phyloP scores from a whole-genome alignment of 37 sponge, comb jelly and placozoan genomes.

The Trichoplax adhaerens region DNA sequence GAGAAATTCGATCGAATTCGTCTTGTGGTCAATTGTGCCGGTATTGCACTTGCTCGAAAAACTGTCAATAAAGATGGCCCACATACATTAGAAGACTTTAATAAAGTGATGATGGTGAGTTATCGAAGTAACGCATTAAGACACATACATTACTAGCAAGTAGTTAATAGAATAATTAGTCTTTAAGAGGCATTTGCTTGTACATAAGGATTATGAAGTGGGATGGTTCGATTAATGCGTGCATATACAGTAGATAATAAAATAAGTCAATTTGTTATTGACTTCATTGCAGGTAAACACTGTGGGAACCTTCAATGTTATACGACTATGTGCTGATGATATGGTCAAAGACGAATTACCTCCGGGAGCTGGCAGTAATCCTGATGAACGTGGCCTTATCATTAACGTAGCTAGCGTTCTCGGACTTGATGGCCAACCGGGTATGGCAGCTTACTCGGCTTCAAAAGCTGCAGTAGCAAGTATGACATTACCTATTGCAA shows the following conservation, averaged over 20 bases:
- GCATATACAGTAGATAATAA: too few relatives aligned
- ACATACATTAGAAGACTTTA: constrained; percentile 64
- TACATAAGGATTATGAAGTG: too few relatives aligned
- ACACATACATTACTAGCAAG: too few relatives aligned
- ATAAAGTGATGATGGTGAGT: constrained; percentile 9
- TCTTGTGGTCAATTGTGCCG: constrained; percentile 83
- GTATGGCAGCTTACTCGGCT: constrained; percentile 89
- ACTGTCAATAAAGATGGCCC: constrained; percentile 67
- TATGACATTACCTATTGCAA: constrained; percentile 71
- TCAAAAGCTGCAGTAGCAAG: constrained; percentile 75
- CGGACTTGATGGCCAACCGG: constrained; percentile 85
- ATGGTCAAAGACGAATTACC: constrained; percentile 32
- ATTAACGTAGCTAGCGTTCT: constrained; percentile 93
- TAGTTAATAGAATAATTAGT: too few relatives aligned
- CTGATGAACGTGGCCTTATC: constrained; percentile 46
- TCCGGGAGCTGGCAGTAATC: too few relatives aligned
- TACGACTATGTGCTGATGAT: constrained; percentile 52
- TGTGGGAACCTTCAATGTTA: constrained; percentile 81
- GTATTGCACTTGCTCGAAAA: constrained; percentile 69
- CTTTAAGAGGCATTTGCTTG: too few relatives aligned
- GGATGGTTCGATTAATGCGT: too few relatives aligned
- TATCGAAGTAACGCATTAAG: too few relatives aligned
- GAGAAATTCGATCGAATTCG: constrained; percentile 47
- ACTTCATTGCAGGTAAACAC: constrained; percentile 34
- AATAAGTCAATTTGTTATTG: too few relatives aligned